These are phyloP conservation scores for Pterostichus niger DNA, from an alignment of 2,888 invertebrate species.

Conservation along the genomic window DNA sequence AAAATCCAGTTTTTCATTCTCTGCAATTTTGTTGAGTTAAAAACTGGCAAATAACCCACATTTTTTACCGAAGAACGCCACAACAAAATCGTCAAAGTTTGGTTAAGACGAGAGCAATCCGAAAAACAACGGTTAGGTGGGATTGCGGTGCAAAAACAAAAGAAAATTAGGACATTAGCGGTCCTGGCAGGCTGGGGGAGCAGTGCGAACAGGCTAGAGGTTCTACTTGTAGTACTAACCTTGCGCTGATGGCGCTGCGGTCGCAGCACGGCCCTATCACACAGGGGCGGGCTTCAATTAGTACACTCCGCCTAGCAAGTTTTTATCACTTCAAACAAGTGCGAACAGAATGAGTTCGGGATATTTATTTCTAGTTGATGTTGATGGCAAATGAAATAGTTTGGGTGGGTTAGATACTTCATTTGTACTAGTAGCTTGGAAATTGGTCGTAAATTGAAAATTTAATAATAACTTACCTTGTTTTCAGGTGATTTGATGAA, in stretches of 20 bases:
- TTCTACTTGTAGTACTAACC: background rate
- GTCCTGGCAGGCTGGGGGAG: background rate
- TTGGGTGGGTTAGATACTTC: too few relatives aligned
- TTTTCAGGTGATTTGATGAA: too few relatives aligned
- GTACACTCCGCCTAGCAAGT: constrained; percentile 12
- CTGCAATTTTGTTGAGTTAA: too few relatives aligned
- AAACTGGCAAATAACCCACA: too few relatives aligned
- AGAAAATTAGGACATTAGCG: constrained; percentile 51
- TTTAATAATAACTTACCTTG: too few relatives aligned
- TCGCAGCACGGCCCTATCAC: constrained; percentile 8
- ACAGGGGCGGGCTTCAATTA: constrained; percentile 18
- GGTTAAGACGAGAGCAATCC: constrained; percentile 11
- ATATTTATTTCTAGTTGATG: too few relatives aligned
- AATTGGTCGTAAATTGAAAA: too few relatives aligned
- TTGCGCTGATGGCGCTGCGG: background rate
- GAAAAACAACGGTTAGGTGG: constrained; percentile 42
- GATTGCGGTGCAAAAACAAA: constrained; percentile 48
- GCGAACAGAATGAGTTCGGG: too few relatives aligned
- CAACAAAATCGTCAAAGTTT: constrained; percentile 46
- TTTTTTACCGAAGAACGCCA: background rate
- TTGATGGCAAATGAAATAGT: too few relatives aligned
- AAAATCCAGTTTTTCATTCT: too few relatives aligned
- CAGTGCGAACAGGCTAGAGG: constrained; percentile 1
- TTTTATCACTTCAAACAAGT: constrained; percentile 9
- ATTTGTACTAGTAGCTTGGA: too few relatives aligned